Evolutionary conservation across 1,140 invertebrate genomes (phyloP).

Genomic region (Cydia pomonella): DNA sequence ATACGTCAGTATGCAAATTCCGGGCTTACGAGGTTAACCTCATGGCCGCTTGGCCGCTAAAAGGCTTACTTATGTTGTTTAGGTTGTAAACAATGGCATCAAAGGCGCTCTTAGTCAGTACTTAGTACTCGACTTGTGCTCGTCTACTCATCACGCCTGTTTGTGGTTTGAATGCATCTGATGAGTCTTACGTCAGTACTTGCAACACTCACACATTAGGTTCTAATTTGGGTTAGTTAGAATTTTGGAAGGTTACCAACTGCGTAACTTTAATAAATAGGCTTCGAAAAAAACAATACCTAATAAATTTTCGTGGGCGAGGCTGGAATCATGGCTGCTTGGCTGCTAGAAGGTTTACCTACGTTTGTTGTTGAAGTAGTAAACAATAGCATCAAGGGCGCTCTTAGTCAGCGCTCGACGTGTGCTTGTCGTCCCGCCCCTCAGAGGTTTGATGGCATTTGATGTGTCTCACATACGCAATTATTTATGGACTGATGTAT

Average conservation of each 20-base stretch:
- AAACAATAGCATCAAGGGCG: slow-evolving; percentile 32
- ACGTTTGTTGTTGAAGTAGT: slow-evolving; percentile 6
- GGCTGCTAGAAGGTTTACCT: neutral
- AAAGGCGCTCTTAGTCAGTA: neutral
- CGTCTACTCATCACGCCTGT: neutral
- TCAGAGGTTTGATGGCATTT: neutral
- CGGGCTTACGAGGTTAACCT: no score
- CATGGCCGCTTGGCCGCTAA: neutral
- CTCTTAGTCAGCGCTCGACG: neutral
- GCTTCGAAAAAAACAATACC: no score
- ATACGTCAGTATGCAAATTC: neutral
- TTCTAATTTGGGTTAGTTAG: no score
- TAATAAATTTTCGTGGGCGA: no score
- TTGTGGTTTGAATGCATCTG: no score
- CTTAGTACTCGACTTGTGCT: neutral
- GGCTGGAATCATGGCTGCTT: no score
- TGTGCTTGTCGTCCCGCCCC: neutral
- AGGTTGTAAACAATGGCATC: slow-evolving; percentile 31
- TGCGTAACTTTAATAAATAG: no score
- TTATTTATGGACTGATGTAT: neutral
- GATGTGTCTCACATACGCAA: slow-evolving; percentile 4
- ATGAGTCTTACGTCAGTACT: no score
- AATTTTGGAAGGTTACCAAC: no score
- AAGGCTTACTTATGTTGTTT: slow-evolving; percentile 2
- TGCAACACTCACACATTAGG: no score